These are phyloP conservation scores for Copidosoma floridanum DNA, from an alignment of 1,140 invertebrate genomes.

Conservation along the genomic window DNA sequence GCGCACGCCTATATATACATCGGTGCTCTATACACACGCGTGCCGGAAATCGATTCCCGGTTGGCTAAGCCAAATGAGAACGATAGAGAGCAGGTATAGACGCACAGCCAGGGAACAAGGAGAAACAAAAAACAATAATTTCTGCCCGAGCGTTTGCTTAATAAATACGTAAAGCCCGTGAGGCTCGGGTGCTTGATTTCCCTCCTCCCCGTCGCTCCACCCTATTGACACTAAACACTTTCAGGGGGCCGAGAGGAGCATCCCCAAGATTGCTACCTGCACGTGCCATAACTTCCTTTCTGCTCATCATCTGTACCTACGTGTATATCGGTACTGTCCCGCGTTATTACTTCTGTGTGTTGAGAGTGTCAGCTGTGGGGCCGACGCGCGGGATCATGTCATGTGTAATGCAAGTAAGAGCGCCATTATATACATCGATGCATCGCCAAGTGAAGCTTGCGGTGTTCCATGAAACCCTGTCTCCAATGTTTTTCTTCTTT, in stretches of 20 bases:
- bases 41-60: background rate
- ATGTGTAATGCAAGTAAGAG: too few relatives aligned
- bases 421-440: conserved; percentile 18
- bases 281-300: background rate
- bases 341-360: too few relatives aligned
- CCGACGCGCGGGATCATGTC: too few relatives aligned
- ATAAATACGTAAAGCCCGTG: conserved; percentile 16
- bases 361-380: conserved; percentile 19
- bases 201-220: too few relatives aligned
- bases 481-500: background rate
- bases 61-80: background rate
- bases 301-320: too few relatives aligned
- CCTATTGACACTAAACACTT: conserved; percentile 24
- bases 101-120: too few relatives aligned
- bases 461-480: conserved; percentile 27
- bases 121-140: conserved; percentile 23
- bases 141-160: conserved; percentile 3
- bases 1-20: too few relatives aligned
- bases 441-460: conserved; percentile 3
- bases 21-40: too few relatives aligned
- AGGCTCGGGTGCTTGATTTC: background rate
- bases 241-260: too few relatives aligned
- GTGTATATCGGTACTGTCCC: background rate
- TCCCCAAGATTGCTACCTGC: conserved; percentile 18
- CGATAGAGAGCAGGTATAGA: too few relatives aligned